These are phyloP conservation scores for Taurulus bubalis DNA, from an alignment of 2,113 vertebrate genomes.

Conservation along the genomic window DNA sequence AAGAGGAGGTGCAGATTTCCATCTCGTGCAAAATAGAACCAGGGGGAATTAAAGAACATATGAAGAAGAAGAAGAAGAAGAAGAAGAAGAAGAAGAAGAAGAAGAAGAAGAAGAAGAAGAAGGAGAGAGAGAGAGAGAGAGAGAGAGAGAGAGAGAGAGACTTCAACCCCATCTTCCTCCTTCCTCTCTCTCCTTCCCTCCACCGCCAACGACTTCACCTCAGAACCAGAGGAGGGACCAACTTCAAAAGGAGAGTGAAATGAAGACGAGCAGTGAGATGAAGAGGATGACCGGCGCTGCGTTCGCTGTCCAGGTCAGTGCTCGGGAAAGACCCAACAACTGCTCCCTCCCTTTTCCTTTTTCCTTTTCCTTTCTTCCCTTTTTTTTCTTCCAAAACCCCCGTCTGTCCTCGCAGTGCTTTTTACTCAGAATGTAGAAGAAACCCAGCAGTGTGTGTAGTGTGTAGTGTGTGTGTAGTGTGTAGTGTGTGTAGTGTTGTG, in stretches of 20 bases:
- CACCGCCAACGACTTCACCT: constrained; percentile 60
- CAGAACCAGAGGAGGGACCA: constrained; percentile 55
- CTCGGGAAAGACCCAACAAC: constrained; percentile 35
- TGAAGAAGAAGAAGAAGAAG: constrained; percentile 20
- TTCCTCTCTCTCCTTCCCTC: constrained; percentile 39
- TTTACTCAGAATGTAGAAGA: neutral
- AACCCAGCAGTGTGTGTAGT: no score
- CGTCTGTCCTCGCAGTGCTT: neutral
- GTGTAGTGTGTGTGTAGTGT: no score
- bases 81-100: constrained; percentile 34
- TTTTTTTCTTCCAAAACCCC: neutral
- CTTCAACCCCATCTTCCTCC: constrained; percentile 18
- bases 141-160: constrained; percentile 16
- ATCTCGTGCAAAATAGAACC: constrained; percentile 53
- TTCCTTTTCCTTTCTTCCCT: no score
- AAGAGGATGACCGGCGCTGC: constrained; percentile 49
- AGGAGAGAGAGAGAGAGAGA: constrained; percentile 1
- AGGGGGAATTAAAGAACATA: constrained; percentile 47
- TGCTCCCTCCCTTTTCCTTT: neutral
- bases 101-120: neutral
- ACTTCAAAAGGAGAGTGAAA: constrained; percentile 72
- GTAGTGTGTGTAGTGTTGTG: no score
- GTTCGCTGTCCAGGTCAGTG: constrained; percentile 73
- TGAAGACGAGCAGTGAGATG: constrained; percentile 58
- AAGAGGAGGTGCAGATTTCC: constrained; percentile 57